These are phyloP conservation scores for Magallana ariakensis DNA, from an alignment of 1,140 invertebrate species.

Conservation along the genomic window DNA sequence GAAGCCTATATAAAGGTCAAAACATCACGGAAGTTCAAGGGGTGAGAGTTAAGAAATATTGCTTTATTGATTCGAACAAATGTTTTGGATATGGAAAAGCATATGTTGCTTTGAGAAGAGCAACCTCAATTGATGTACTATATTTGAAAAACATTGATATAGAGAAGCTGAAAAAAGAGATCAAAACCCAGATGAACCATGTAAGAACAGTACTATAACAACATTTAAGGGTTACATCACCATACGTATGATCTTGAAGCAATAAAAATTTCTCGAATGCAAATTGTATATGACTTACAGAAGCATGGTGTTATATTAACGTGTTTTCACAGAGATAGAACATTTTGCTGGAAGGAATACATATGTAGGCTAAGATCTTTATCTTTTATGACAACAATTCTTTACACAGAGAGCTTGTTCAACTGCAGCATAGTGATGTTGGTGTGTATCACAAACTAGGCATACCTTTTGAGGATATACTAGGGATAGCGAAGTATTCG, in stretches of 20 bases:
- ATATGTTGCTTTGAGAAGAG: conserved; percentile 47
- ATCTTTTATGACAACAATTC: too few species aligned
- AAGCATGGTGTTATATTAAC: too few species aligned
- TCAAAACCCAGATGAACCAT: too few species aligned
- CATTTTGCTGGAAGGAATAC: too few species aligned
- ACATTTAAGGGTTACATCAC: neutral
- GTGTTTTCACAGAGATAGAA: too few species aligned
- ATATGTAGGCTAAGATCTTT: too few species aligned
- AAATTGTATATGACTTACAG: conserved; percentile 10
- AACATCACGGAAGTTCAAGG: conserved; percentile 52
- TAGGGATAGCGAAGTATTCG: neutral
- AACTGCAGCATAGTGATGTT: too few species aligned
- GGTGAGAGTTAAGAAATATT: conserved; percentile 33
- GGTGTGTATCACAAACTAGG: too few species aligned
- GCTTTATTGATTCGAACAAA: conserved; percentile 5
- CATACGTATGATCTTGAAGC: neutral
- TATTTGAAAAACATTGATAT: neutral
- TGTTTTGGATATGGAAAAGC: too few species aligned
- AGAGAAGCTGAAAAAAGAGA: neutral
- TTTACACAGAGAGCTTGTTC: too few species aligned
- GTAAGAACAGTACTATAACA: too few species aligned
- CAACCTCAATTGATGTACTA: conserved; percentile 49
- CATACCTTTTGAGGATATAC: too few species aligned
- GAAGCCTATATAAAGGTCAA: conserved; percentile 17
- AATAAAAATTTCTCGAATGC: neutral